These are phyloP conservation scores for Hylaea fasciaria DNA, from an alignment of 2,888 invertebrate species.

Conservation along the genomic window DNA sequence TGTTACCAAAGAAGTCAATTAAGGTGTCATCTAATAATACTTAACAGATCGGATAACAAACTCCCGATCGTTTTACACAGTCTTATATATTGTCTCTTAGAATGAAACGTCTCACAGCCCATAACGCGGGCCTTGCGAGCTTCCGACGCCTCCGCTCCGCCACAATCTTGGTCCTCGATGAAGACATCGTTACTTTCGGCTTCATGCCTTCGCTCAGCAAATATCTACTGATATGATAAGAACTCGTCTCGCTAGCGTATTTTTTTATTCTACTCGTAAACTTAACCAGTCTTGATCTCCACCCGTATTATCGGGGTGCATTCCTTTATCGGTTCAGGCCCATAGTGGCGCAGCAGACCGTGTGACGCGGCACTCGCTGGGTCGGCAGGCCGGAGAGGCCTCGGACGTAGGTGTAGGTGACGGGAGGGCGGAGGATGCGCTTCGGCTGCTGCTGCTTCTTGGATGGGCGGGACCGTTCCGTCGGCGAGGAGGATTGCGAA, in stretches of 20 bases:
- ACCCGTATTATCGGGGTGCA: slow-evolving; percentile 47
- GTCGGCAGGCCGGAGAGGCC: slow-evolving; percentile 93
- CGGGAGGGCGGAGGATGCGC: slow-evolving; percentile 90
- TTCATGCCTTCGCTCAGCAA: slow-evolving; percentile 55
- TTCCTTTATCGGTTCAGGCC: slow-evolving; percentile 74
- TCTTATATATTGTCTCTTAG: slow-evolving; percentile 68
- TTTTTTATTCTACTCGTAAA: slow-evolving; percentile 66
- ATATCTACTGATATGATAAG: slow-evolving; percentile 78
- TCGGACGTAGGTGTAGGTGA: slow-evolving; percentile 91
- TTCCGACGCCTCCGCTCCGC: slow-evolving; percentile 43
- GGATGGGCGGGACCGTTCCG: slow-evolving; percentile 70
- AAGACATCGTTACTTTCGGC: slow-evolving; percentile 60
- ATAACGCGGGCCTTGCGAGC: slow-evolving; percentile 40
- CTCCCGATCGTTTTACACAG: slow-evolving; percentile 61
- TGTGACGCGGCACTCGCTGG: slow-evolving; percentile 89
- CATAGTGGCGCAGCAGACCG: slow-evolving; percentile 64
- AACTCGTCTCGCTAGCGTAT: slow-evolving; percentile 63
- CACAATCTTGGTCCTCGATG: slow-evolving; percentile 70
- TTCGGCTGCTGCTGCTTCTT: slow-evolving; percentile 88
- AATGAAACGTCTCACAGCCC: slow-evolving; percentile 68
- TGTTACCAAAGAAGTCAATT: slow-evolving; percentile 45
- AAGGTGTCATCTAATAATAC: slow-evolving; percentile 49
- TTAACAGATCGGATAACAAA: slow-evolving; percentile 52
- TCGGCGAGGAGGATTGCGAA: slow-evolving; percentile 87
- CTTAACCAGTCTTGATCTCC: slow-evolving; percentile 78